phyloP scores from a whole-genome alignment of 2,888 invertebrate genomes.

The Agonopterix heracliana region DNA sequence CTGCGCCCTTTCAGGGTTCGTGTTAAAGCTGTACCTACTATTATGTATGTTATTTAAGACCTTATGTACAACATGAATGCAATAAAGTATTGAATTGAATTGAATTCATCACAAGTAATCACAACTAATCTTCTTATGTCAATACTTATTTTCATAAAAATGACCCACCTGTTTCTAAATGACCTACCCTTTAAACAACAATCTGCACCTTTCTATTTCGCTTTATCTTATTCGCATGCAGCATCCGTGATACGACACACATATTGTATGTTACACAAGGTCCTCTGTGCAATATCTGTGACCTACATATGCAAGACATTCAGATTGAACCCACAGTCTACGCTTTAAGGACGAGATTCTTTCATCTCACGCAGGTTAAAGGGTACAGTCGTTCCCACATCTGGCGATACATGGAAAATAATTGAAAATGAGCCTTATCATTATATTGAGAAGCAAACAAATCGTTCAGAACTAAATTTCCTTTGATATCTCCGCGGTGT shows the following conservation, averaged over 20 bases:
- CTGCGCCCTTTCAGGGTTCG: too few species aligned
- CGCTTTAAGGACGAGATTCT: slow-evolving; percentile 42
- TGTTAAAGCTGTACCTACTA: too few species aligned
- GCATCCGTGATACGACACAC: slow-evolving; percentile 40
- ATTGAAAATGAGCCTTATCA: slow-evolving; percentile 45
- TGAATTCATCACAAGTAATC: too few species aligned
- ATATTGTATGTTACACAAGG: slow-evolving; percentile 49
- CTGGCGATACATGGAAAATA: slow-evolving; percentile 29
- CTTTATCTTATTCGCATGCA: slow-evolving; percentile 25
- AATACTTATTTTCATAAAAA: too few species aligned
- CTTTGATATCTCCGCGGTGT: slow-evolving; percentile 56
- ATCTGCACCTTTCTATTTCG: slow-evolving; percentile 6
- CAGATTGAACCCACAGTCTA: slow-evolving; percentile 39
- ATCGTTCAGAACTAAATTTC: slow-evolving; percentile 32
- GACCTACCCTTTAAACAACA: background rate
- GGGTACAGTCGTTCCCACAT: slow-evolving; percentile 50
- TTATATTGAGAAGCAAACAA: slow-evolving; percentile 36
- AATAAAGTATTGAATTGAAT: too few species aligned
- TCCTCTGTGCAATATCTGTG: slow-evolving; percentile 54
- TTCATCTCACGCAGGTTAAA: slow-evolving; percentile 47
- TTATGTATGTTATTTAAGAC: too few species aligned
- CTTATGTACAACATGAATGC: too few species aligned
- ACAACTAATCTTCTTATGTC: too few species aligned
- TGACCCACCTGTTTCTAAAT: too few species aligned
- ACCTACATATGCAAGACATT: slow-evolving; percentile 50